Evolutionary conservation across 2,797 vertebrate genomes (phyloP).

Genomic region (Craterocephalus amniculus): DNA sequence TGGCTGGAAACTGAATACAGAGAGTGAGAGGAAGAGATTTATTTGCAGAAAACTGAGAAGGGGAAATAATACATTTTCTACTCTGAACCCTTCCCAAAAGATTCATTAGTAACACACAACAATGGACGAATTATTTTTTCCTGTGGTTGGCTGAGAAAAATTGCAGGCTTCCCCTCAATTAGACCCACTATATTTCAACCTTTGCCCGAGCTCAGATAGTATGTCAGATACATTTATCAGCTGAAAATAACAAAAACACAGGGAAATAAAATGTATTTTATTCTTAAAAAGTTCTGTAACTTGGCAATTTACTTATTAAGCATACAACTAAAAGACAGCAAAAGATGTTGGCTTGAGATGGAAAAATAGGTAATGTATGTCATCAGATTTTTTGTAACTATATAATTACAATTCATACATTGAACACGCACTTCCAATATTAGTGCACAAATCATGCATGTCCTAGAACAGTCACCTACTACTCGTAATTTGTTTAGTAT

Average conservation of each 20-base stretch:
- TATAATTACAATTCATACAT: neutral
- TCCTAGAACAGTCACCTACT: neutral
- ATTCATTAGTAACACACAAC: slow-evolving; percentile 23
- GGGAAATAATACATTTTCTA: slow-evolving; percentile 17
- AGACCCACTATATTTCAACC: slow-evolving; percentile 3
- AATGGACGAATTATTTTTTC: slow-evolving; percentile 3
- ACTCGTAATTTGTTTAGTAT: neutral
- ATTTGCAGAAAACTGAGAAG: slow-evolving; percentile 14
- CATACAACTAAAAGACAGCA: neutral
- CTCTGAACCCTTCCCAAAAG: slow-evolving; percentile 5
- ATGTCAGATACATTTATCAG: slow-evolving; percentile 7
- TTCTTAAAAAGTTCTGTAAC: too few species aligned
- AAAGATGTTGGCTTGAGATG: neutral
- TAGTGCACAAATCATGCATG: neutral
- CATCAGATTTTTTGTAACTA: neutral
- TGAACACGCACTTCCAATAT: neutral
- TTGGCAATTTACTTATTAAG: too few species aligned
- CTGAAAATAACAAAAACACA: neutral
- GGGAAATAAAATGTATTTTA: neutral
- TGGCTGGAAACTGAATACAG: slow-evolving; percentile 36
- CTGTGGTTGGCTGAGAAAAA: neutral
- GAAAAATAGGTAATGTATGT: neutral
- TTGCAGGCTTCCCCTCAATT: neutral
- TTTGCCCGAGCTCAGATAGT: slow-evolving; percentile 18
- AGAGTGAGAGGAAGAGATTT: slow-evolving; percentile 22